Conservation (phyloP, 2,797 vertebrate species). For the Hapalemur alaotrensis region DNA sequence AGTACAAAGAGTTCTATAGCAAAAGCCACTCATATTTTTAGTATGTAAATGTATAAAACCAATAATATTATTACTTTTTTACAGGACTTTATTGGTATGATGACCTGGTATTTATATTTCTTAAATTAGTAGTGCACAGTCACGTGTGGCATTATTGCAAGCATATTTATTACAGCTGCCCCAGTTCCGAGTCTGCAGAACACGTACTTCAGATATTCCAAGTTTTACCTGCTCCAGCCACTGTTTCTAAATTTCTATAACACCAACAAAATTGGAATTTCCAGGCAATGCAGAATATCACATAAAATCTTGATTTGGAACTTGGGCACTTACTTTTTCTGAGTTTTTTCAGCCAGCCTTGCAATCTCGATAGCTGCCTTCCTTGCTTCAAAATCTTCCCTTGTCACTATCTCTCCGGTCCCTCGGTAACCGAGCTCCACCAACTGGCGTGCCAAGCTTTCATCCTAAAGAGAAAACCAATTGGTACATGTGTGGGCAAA, state of each 20-base stretch:
- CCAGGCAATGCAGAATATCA: neutral
- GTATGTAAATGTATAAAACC: neutral
- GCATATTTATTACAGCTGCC: neutral
- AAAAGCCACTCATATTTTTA: constrained; percentile 33
- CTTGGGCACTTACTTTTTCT: constrained; percentile 85
- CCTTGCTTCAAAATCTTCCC: constrained; percentile 89
- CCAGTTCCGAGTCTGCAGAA: neutral
- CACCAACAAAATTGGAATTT: neutral
- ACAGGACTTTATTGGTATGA: constrained; percentile 47
- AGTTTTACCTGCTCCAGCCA: neutral
- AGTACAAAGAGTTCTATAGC: constrained; percentile 36
- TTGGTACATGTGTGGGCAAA: neutral
- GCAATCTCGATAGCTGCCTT: constrained; percentile 87
- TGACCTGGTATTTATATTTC: constrained; percentile 50
- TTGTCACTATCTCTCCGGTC: constrained; percentile 87
- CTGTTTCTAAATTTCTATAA: neutral
- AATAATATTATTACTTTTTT: neutral
- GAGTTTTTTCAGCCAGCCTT: constrained; percentile 82
- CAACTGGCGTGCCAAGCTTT: constrained; percentile 88
- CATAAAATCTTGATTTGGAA: neutral
- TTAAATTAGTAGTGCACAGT: constrained; percentile 54
- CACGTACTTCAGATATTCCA: neutral
- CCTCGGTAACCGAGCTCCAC: constrained; percentile 90
- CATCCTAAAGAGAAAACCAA: constrained; percentile 81
- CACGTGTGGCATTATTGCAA: neutral